Conservation (phyloP, 1,140 invertebrate genomes). For the Meteorus sp. region DNA sequence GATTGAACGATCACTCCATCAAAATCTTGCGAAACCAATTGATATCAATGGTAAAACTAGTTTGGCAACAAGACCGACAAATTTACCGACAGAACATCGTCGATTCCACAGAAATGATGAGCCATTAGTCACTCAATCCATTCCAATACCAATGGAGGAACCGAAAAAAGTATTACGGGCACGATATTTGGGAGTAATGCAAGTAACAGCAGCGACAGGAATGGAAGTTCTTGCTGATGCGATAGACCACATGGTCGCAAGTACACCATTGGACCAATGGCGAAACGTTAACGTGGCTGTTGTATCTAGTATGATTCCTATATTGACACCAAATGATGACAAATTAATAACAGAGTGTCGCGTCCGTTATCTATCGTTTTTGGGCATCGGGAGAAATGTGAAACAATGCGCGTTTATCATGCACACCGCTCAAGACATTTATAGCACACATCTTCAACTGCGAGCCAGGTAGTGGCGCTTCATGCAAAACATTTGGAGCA, state of each 20-base stretch:
- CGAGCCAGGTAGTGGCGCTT: constrained; percentile 88
- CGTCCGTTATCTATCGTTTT: constrained; percentile 93
- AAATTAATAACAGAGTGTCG: constrained; percentile 86
- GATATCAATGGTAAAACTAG: no score
- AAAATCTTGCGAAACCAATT: no score
- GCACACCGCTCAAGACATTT: constrained; percentile 89
- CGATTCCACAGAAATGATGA: no score
- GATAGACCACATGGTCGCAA: constrained; percentile 78
- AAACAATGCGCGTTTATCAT: constrained; percentile 96
- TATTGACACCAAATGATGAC: constrained; percentile 79
- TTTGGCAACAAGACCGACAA: no score
- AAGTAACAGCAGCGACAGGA: constrained; percentile 82
- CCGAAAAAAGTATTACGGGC: no score
- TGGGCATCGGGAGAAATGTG: constrained; percentile 91
- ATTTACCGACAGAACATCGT: no score
- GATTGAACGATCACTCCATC: no score
- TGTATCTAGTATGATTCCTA: constrained; percentile 90
- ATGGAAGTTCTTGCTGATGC: constrained; percentile 93
- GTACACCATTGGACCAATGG: constrained; percentile 78
- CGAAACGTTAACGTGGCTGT: constrained; percentile 84
- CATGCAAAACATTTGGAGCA: constrained; percentile 97
- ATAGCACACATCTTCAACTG: constrained; percentile 94
- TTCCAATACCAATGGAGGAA: no score
- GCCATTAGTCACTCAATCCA: no score
- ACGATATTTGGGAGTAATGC: constrained; percentile 81